phyloP scores from a whole-genome alignment of 2,888 invertebrate species.

The Philaethria dido region DNA sequence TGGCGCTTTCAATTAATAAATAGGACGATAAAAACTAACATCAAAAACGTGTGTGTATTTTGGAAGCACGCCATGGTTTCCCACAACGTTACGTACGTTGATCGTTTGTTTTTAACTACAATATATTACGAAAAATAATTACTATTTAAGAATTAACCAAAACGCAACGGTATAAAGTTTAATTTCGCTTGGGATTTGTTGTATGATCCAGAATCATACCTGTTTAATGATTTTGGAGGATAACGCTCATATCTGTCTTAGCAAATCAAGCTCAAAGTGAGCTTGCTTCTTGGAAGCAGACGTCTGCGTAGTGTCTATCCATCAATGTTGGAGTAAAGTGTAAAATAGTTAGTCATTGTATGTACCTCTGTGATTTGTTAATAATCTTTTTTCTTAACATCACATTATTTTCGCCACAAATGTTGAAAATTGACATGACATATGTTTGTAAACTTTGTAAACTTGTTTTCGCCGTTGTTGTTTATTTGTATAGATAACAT shows the following conservation, averaged over 20 bases:
- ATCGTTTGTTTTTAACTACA: conserved; percentile 41
- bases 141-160: conserved; percentile 26
- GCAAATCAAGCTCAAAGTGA: conserved; percentile 53
- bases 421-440: conserved; percentile 5
- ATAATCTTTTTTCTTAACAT: neutral
- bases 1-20: conserved; percentile 16
- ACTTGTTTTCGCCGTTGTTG: conserved; percentile 13
- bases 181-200: conserved; percentile 23
- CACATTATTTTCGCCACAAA: conserved; percentile 13
- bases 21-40: conserved; percentile 39
- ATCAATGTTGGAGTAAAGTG: conserved; percentile 41
- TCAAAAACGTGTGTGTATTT: conserved; percentile 53
- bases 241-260: conserved; percentile 51
- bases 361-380: conserved; percentile 19
- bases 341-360: conserved; percentile 37
- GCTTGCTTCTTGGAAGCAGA: conserved; percentile 50
- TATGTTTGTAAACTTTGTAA: conserved; percentile 13
- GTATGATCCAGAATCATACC: conserved; percentile 30
- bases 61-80: conserved; percentile 53
- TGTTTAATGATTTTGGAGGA: conserved; percentile 47
- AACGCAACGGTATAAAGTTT: conserved; percentile 24
- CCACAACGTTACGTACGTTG: conserved; percentile 44
- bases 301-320: conserved; percentile 57
- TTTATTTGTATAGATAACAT: conserved; percentile 10
- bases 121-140: conserved; percentile 30